Percentiles rank a stretch among this genome's conserved stretches.
These are phyloP conservation scores for Diplodus puntazzo DNA, from an alignment of 2,797 vertebrate species.

Conservation along the genomic window DNA sequence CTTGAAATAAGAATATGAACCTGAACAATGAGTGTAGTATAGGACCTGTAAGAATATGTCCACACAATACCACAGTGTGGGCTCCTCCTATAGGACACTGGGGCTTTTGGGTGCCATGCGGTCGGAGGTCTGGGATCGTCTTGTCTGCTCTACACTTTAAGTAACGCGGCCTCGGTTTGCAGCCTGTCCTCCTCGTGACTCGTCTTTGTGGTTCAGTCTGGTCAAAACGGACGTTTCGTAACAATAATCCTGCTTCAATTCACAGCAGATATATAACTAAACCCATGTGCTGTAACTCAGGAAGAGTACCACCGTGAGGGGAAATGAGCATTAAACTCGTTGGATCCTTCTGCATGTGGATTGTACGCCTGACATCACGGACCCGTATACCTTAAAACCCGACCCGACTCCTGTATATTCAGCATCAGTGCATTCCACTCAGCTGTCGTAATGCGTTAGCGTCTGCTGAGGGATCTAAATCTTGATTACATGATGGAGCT, in stretches of 20 bases:
- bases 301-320: background rate
- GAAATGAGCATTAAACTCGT: background rate
- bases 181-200: background rate
- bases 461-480: conserved; percentile 39
- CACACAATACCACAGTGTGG: no score
- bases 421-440: conserved; percentile 48
- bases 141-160: background rate
- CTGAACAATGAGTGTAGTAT: background rate
- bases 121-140: background rate
- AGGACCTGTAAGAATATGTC: no score
- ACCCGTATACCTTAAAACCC: background rate
- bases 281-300: no score
- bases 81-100: no score
- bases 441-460: conserved; percentile 29
- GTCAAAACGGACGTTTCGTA: no score
- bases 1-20: no score
- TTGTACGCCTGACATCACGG: conserved; percentile 3
- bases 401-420: conserved; percentile 12
- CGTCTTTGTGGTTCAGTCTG: no score
- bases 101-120: no score
- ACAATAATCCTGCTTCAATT: no score
- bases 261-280: no score
- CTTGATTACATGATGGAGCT: conserved; percentile 48
- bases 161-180: background rate
- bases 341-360: background rate